These are phyloP conservation scores for Furcifer pardalis DNA, from an alignment of 2,797 vertebrate species.

Conservation along the genomic window DNA sequence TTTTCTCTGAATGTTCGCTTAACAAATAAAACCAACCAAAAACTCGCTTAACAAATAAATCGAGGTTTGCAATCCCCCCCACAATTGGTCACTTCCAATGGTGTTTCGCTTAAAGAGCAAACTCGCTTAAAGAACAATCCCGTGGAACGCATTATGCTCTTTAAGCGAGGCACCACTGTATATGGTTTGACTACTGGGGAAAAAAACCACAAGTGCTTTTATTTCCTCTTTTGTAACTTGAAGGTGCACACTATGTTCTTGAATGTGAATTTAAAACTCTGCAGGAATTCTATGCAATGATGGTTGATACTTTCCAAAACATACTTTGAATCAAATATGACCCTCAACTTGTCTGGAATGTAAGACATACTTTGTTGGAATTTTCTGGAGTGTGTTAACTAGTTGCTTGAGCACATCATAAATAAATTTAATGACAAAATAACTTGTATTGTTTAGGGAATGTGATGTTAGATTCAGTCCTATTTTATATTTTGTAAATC, in stretches of 20 bases:
- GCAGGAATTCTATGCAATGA: neutral
- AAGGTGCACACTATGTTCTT: neutral
- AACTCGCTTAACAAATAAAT: no score
- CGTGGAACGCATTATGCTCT: no score
- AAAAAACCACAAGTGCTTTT: no score
- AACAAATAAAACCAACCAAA: no score
- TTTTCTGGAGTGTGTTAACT: neutral
- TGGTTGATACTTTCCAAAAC: neutral
- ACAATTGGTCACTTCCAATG: no score
- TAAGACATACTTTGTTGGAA: neutral
- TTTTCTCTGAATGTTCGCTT: no score
- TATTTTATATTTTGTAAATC: neutral
- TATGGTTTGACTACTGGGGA: no score
- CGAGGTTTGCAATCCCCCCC: no score
- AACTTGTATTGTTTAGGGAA: neutral
- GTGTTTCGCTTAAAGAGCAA: no score
- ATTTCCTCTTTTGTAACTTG: no score
- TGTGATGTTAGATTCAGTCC: neutral
- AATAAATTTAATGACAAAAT: neutral
- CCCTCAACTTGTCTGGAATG: neutral
- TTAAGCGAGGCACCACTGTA: no score
- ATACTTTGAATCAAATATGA: neutral
- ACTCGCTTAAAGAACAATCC: no score
- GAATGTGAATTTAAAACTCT: slow-evolving; percentile 1
- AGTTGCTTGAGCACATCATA: neutral